Conservation (phyloP, 1,140 invertebrate genomes). For the Drosophila pectinifera region DNA sequence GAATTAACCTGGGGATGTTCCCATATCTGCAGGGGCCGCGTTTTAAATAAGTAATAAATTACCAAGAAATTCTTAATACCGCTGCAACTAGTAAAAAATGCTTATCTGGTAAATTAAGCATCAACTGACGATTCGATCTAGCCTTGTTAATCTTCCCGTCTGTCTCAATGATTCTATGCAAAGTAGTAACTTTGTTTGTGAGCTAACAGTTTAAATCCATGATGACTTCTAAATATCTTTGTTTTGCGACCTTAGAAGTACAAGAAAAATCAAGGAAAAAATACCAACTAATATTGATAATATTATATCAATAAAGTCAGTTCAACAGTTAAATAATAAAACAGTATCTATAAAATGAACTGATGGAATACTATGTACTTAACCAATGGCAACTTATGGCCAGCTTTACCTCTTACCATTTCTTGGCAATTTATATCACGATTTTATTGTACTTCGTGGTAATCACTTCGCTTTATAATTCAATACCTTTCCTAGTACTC, state of each 20-base stretch:
- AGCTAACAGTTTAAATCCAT: no score
- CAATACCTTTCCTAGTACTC: conserved; percentile 10
- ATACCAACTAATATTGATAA: no score
- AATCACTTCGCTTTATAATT: background rate
- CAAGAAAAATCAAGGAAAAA: no score
- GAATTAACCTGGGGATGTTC: background rate
- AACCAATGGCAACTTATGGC: background rate
- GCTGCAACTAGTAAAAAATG: no score
- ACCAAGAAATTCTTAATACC: background rate
- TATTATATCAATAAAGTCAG: no score
- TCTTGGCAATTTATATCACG: background rate
- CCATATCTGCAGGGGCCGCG: background rate
- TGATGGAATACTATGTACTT: no score
- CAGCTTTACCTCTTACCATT: background rate
- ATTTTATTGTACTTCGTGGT: background rate
- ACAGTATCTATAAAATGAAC: no score
- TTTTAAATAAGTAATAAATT: conserved; percentile 15
- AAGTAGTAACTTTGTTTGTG: background rate
- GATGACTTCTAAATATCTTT: no score
- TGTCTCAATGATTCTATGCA: background rate
- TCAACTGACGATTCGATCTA: background rate
- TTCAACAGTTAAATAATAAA: no score
- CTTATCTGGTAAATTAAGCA: no score
- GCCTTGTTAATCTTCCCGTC: no score
- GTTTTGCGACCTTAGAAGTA: no score